Percentiles rank a stretch among this genome's conserved stretches.
Conservation (phyloP, 2,797 vertebrate genomes). For the Prionace glauca region DNA sequence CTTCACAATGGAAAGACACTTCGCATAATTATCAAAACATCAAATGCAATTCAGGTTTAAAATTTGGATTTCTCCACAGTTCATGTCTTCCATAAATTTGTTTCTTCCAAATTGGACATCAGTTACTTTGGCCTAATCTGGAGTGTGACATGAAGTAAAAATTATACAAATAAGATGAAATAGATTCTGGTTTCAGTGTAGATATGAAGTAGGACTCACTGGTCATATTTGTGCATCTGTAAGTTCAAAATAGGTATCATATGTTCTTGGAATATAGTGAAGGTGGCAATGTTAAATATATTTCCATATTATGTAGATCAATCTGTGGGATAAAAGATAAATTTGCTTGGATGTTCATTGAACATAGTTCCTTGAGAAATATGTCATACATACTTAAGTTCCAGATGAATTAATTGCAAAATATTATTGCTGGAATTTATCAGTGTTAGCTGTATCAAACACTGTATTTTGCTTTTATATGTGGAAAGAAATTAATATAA, state of each 20-base stretch:
- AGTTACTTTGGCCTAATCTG: not conserved
- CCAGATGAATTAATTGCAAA: not conserved
- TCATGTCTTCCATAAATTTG: not conserved
- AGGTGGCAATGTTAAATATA: not conserved
- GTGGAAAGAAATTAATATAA: not conserved
- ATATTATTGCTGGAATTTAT: not conserved
- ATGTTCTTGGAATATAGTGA: not conserved
- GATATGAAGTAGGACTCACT: not conserved
- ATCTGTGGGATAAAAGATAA: not conserved
- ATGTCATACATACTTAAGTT: not conserved
- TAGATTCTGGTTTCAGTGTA: not conserved
- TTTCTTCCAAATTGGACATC: not conserved
- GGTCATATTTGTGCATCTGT: not conserved
- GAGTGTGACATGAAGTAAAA: not conserved
- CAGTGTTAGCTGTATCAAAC: not conserved
- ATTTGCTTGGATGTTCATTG: not conserved
- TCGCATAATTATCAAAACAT: not conserved
- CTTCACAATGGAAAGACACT: not conserved
- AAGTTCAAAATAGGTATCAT: not conserved
- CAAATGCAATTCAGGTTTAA: not conserved
- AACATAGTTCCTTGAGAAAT: not conserved
- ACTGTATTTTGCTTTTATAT: not conserved
- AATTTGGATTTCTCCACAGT: not conserved
- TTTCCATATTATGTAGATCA: not conserved
- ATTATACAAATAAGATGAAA: not conserved